A percentile compares a stretch with the other conserved stretches of the same genome.
phyloP scores from a whole-genome alignment of 2,888 invertebrate species.

The Synanthedon myopaeformis region DNA sequence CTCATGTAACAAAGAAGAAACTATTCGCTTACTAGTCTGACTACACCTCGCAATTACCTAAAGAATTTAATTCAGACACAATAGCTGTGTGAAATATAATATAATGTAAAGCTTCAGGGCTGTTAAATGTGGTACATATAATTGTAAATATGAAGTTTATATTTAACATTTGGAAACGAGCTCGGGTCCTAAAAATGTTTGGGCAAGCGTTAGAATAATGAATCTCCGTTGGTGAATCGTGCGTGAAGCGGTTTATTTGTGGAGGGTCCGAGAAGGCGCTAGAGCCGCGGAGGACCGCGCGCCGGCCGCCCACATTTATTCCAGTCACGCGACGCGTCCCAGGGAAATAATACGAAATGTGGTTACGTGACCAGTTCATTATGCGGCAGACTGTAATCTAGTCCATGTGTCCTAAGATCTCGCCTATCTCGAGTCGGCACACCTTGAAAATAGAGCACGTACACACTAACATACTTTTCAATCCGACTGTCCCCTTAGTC shows the following conservation, averaged over 20 bases:
- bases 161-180: background rate
- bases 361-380: slow-evolving; percentile 70
- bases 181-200: background rate
- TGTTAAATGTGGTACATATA: too few species aligned
- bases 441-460: too few species aligned
- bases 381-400: slow-evolving; percentile 39
- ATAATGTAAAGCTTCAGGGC: too few species aligned
- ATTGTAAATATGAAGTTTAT: background rate
- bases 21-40: too few species aligned
- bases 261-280: slow-evolving; percentile 56
- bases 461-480: too few species aligned
- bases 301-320: slow-evolving; percentile 50
- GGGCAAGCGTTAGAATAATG: slow-evolving; percentile 63
- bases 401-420: slow-evolving; percentile 18
- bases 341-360: slow-evolving; percentile 71
- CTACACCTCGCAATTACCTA: too few species aligned
- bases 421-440: slow-evolving; percentile 15
- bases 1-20: too few species aligned
- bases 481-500: too few species aligned
- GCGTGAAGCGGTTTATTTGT: slow-evolving; percentile 69
- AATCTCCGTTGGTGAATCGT: slow-evolving; percentile 64
- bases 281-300: slow-evolving; percentile 35
- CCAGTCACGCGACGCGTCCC: slow-evolving; percentile 66
- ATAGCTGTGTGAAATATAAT: too few species aligned
- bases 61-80: too few species aligned